Evolutionary conservation across 2,888 invertebrate genomes (phyloP).

Genomic region (Acronicta psi): DNA sequence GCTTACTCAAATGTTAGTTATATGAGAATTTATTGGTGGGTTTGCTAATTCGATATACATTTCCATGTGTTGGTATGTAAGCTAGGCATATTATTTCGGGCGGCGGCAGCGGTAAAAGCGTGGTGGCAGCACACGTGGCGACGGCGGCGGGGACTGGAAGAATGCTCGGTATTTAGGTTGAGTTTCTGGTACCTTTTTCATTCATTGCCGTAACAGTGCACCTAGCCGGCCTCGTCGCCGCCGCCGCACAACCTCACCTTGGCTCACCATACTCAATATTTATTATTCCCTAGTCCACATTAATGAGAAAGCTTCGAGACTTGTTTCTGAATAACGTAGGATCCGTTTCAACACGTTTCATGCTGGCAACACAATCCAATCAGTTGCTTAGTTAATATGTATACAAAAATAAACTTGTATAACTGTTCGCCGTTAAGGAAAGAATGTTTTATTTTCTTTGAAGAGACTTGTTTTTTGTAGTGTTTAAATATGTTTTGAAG

Average conservation of each 20-base stretch:
- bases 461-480: constrained; percentile 54
- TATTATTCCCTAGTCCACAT: constrained; percentile 72
- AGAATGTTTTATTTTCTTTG: constrained; percentile 46
- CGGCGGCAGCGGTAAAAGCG: constrained; percentile 81
- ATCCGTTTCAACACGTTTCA: constrained; percentile 44
- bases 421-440: constrained; percentile 52
- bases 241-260: constrained; percentile 53
- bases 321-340: constrained; percentile 63
- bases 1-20: constrained; percentile 61
- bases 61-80: constrained; percentile 77
- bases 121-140: constrained; percentile 82
- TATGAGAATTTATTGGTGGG: constrained; percentile 63
- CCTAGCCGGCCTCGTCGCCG: constrained; percentile 68
- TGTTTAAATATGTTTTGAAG: constrained; percentile 54
- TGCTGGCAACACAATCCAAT: constrained; percentile 57
- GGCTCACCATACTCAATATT: constrained; percentile 67
- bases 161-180: constrained; percentile 88
- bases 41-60: constrained; percentile 78
- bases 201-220: constrained; percentile 87
- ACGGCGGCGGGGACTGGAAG: constrained; percentile 78
- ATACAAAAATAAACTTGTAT: constrained; percentile 63
- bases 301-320: constrained; percentile 73
- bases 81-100: constrained; percentile 81
- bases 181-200: constrained; percentile 87
- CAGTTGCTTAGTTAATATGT: constrained; percentile 55